These are phyloP conservation scores for Drosophila nannoptera DNA, from an alignment of 1,140 invertebrate species.

Conservation along the genomic window DNA sequence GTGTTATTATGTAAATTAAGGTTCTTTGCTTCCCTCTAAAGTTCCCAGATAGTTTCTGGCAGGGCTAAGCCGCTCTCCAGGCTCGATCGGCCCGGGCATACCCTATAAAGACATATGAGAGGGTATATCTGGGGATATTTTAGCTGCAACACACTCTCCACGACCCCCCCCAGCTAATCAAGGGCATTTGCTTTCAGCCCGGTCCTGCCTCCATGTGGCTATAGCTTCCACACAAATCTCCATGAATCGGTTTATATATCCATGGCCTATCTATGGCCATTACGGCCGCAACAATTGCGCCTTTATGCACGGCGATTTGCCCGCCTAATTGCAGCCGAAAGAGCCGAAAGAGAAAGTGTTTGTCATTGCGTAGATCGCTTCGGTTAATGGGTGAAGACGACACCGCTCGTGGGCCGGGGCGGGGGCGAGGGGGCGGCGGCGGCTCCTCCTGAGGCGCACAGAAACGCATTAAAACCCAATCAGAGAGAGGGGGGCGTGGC, in stretches of 20 bases:
- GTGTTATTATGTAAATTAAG: too few species aligned
- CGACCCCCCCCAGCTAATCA: too few species aligned
- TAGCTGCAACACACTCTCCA: too few species aligned
- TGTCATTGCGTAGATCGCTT: slow-evolving; percentile 54
- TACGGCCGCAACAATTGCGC: background rate
- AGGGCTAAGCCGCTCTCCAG: too few species aligned
- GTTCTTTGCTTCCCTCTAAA: too few species aligned
- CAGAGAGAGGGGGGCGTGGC: slow-evolving; percentile 38
- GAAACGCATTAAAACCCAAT: slow-evolving; percentile 73
- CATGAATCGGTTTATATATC: background rate
- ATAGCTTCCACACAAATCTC: background rate
- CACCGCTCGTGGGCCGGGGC: slow-evolving; percentile 24
- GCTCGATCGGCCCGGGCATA: too few species aligned
- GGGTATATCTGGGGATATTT: too few species aligned
- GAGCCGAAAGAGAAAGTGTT: slow-evolving; percentile 60
- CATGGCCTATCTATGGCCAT: background rate
- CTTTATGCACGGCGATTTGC: slow-evolving; percentile 6
- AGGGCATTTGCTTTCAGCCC: background rate
- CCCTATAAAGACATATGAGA: too few species aligned
- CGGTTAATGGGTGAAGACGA: slow-evolving; percentile 65
- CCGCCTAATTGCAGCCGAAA: slow-evolving; percentile 43
- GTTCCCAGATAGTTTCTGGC: too few species aligned
- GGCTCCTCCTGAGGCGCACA: slow-evolving; percentile 44
- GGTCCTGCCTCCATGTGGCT: background rate
- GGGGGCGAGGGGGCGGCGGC: slow-evolving; percentile 5